Percentiles rank a stretch among this genome's conserved stretches.
Evolutionary conservation across 2,797 vertebrate species (phyloP).

Genomic region (Cygnus olor): DNA sequence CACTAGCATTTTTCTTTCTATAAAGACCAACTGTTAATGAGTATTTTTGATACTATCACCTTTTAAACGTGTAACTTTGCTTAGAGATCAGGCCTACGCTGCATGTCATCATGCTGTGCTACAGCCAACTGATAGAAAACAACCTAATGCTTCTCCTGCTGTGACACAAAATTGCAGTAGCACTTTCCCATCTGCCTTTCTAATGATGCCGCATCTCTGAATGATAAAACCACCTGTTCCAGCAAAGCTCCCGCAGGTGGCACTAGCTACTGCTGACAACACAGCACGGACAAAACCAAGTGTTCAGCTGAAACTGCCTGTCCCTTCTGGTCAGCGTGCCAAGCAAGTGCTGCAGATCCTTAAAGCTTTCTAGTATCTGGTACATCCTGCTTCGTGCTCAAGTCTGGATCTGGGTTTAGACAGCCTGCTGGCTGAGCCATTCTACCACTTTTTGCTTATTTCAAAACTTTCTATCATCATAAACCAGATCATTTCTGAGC

Average conservation of each 20-base stretch:
- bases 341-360: neutral
- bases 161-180: neutral
- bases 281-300: neutral
- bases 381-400: rapidly evolving
- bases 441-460: neutral
- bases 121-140: neutral
- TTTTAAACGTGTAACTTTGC: neutral
- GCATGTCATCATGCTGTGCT: rapidly evolving
- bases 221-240: neutral
- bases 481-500: neutral
- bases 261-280: neutral
- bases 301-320: rapidly evolving
- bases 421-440: neutral
- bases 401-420: neutral
- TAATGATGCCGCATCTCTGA: neutral
- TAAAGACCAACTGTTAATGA: rapidly evolving
- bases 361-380: neutral
- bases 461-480: neutral
- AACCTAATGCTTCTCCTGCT: rapidly evolving
- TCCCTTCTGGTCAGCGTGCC: neutral
- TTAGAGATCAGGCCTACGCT: neutral
- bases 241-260: constrained; percentile 37
- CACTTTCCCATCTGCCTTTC: neutral
- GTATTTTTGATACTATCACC: neutral
- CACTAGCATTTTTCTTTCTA: neutral